Evolutionary conservation across 2,888 invertebrate species (phyloP).

Genomic region (Pyrgus malvae): DNA sequence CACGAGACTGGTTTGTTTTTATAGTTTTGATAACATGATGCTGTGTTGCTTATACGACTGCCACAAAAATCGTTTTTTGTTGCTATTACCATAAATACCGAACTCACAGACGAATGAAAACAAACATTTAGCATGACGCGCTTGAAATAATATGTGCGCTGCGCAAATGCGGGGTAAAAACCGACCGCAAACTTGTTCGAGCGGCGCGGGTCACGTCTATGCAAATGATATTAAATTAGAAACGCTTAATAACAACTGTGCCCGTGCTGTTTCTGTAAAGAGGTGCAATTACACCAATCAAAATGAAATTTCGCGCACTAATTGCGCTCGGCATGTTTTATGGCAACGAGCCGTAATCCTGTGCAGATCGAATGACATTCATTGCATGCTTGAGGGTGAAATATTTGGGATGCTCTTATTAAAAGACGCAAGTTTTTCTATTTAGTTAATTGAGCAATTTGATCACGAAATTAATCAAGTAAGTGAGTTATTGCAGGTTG

Average conservation of each 20-base stretch:
- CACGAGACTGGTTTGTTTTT: too few species aligned
- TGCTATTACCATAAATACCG: too few species aligned
- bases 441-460: background rate
- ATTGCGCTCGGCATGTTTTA: conserved; percentile 74
- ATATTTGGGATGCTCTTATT: conserved; percentile 4
- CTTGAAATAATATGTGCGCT: background rate
- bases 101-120: background rate
- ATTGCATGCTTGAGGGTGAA: conserved; percentile 40
- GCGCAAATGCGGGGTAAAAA: conserved; percentile 25
- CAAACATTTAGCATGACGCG: background rate
- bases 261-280: conserved; percentile 64
- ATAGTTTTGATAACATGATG: too few species aligned
- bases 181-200: conserved; percentile 31
- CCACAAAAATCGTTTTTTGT: too few species aligned
- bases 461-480: too few species aligned
- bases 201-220: conserved; percentile 70
- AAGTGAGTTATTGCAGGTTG: too few species aligned
- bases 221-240: conserved; percentile 81
- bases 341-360: conserved; percentile 51
- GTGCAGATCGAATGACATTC: conserved; percentile 42
- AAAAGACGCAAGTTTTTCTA: background rate
- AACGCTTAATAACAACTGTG: conserved; percentile 81
- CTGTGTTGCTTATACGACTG: too few species aligned
- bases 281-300: conserved; percentile 81
- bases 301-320: conserved; percentile 77